Evolutionary conservation across 2,888 invertebrate species (phyloP).

Genomic region (Cephus sareptanus): DNA sequence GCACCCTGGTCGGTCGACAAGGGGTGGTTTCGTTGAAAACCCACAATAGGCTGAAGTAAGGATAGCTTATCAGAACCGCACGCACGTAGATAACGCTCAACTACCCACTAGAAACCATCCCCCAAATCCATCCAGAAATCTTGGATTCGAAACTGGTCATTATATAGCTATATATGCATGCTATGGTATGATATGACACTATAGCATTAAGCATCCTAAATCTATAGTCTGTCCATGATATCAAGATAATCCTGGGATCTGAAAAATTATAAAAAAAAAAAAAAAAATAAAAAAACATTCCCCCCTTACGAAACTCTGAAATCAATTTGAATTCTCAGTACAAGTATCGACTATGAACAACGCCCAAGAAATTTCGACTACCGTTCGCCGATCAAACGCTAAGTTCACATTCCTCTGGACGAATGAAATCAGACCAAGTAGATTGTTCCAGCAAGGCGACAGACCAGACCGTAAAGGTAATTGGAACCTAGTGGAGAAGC

Average conservation of each 20-base stretch:
- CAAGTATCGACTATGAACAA: background rate
- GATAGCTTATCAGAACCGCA: constrained; percentile 13
- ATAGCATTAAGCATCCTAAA: background rate
- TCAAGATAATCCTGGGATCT: background rate
- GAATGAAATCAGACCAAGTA: background rate
- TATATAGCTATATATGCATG: background rate
- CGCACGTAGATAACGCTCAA: constrained; percentile 15
- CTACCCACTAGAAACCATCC: constrained; percentile 1
- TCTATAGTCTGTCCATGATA: background rate
- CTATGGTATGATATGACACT: background rate
- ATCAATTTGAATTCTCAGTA: background rate
- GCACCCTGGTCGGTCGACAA: background rate
- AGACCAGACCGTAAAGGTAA: background rate
- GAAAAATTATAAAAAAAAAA: too few species aligned
- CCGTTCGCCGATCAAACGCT: background rate
- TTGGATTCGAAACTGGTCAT: background rate
- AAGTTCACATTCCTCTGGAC: background rate
- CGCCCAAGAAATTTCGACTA: background rate
- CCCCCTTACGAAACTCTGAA: background rate
- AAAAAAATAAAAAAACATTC: background rate
- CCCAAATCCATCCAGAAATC: background rate
- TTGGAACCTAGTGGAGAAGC: background rate
- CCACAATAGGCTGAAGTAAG: background rate
- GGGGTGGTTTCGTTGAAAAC: background rate
- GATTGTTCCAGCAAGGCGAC: background rate